A percentile compares a stretch with the other conserved stretches of the same genome.
Evolutionary conservation across 2,113 vertebrate genomes (phyloP).

Genomic region (Sclerurus mexicanus): DNA sequence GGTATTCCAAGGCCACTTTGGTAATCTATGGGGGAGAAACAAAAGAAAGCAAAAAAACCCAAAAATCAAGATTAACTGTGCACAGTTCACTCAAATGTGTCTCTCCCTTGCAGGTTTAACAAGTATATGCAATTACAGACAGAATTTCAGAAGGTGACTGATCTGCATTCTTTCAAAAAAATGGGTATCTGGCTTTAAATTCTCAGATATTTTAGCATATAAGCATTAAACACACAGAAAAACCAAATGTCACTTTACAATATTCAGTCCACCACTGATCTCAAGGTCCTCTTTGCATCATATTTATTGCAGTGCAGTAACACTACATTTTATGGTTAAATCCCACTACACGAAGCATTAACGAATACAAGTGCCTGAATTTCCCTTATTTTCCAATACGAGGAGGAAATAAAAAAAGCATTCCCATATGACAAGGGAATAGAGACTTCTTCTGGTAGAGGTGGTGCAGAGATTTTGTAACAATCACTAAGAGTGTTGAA

Average conservation of each 20-base stretch:
- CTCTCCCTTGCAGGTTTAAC: neutral
- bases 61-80: neutral
- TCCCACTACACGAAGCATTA: neutral
- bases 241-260: neutral
- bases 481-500: neutral
- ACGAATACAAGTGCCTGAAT: neutral
- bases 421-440: neutral
- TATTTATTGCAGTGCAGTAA: neutral
- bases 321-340: neutral
- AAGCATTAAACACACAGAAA: neutral
- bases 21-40: slow-evolving; percentile 75
- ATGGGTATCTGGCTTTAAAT: neutral
- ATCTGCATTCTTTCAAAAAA: neutral
- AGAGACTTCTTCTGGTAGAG: neutral
- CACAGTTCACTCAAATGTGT: neutral
- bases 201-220: neutral
- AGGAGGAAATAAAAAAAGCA: neutral
- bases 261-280: neutral
- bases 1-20: slow-evolving; percentile 89
- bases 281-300: neutral
- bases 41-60: neutral
- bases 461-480: neutral
- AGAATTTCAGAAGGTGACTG: neutral
- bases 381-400: neutral
- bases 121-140: neutral